Evolutionary conservation across 2,888 invertebrate genomes (phyloP), one percentile per base, ranked within the genome.

Genomic region (Sphecodes monilicornis): DNA sequence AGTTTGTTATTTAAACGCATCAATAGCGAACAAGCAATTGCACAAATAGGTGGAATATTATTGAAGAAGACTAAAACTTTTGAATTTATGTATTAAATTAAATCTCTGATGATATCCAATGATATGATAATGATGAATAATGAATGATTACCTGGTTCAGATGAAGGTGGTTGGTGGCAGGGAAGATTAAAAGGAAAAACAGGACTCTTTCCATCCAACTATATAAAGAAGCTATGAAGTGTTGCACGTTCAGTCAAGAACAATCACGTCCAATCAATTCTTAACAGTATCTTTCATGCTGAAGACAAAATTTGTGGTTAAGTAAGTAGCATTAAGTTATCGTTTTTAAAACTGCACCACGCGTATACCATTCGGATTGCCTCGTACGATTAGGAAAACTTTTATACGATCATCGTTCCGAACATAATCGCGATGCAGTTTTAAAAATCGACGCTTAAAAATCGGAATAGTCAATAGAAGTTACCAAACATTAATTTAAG

Each of bases 91-190:
- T 22, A 22, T 10, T 50, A 50, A 22, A 22, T 50, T 50, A 22
- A 50, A 22, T 3, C 22, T 22, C 22, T 8, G 3, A 10, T 50
- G 50, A 50, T 3, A 22, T 22, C 22, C 22, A 10, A 10, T 50
- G 50, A 50, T 10, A 8, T 10, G 8, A 22, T 50, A 50, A 50
- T 10, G 50, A 50, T 22, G 5, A 32, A 3, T n/a, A 57, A 26
- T 57, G 11, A 64, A 32, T 66, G 36, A n/a, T 13, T 57, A 36
- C 66, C 39, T 50, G 57, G 85, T 86, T 85, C 94, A 97, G 97
- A 97, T 93, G 95, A 96, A 46, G 96, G 96, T 29, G 97, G 97
- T n/a, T 97, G 97, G 97, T 97, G 97, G 97, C 95, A 95, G 66
- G 97, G 97, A 64, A 95, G 95, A 89, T 90, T 96, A 32, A 94